phyloP scores from a whole-genome alignment of 2,888 invertebrate species.

The Hemistola chrysoprasaria region DNA sequence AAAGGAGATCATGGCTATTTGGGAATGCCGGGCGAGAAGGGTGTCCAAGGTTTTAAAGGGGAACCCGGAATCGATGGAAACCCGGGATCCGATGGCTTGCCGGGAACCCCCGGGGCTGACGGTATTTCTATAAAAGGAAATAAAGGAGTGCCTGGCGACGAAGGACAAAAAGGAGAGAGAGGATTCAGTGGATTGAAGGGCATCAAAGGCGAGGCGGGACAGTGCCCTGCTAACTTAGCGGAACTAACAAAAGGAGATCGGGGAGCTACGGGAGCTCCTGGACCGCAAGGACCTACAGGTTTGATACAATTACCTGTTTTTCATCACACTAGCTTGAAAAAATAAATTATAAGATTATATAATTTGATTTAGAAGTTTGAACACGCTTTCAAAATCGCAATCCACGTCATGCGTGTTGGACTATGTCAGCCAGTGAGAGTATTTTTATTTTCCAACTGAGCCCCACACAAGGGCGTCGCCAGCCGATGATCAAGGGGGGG shows the following conservation, averaged over 20 bases:
- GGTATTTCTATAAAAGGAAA: conserved; percentile 90
- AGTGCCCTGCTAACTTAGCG: conserved; percentile 78
- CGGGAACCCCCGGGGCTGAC: conserved; percentile 86
- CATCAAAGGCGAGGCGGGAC: conserved; percentile 83
- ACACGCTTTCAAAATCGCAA: too few species aligned
- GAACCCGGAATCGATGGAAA: conserved; percentile 86
- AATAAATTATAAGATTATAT: too few species aligned
- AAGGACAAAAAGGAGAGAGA: conserved; percentile 84
- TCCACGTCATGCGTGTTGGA: too few species aligned
- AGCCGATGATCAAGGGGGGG: too few species aligned
- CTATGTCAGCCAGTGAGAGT: too few species aligned
- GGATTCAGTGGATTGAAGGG: conserved; percentile 85
- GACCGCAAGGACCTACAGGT: conserved; percentile 83
- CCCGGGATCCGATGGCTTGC: conserved; percentile 87
- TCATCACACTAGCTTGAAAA: too few species aligned
- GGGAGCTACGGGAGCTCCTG: conserved; percentile 84
- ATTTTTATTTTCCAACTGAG: too few species aligned
- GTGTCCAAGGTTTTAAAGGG: conserved; percentile 84
- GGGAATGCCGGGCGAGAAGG: conserved; percentile 84
- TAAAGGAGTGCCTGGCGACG: conserved; percentile 83
- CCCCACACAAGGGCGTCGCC: too few species aligned
- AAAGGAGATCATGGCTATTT: conserved; percentile 86
- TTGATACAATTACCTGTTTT: background rate
- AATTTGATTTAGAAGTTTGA: too few species aligned
- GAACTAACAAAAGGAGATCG: conserved; percentile 82